Percentiles rank a stretch among this genome's conserved stretches.
These are phyloP conservation scores for Phalacrocorax aristotelis DNA, from an alignment of 2,113 vertebrate species.

Conservation along the genomic window DNA sequence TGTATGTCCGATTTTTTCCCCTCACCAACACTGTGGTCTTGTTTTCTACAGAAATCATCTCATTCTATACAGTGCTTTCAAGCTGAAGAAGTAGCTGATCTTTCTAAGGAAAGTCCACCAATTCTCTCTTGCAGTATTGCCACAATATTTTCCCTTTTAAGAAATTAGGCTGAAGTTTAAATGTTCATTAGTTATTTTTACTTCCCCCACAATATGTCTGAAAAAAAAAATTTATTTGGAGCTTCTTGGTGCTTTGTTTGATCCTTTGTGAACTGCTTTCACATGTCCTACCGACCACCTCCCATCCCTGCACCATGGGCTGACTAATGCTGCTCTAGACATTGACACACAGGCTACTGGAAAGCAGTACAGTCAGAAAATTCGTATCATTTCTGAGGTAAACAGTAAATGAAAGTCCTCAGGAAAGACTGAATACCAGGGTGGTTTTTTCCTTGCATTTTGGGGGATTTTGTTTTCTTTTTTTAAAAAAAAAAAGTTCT, in stretches of 20 bases:
- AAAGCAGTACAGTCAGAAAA: constrained; percentile 41
- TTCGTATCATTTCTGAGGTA: constrained; percentile 32
- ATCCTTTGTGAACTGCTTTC: neutral
- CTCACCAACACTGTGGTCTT: neutral
- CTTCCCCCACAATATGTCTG: neutral
- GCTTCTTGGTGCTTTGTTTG: neutral
- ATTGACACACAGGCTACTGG: constrained; percentile 4
- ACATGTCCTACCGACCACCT: neutral
- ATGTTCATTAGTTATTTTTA: neutral
- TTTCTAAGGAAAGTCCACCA: neutral
- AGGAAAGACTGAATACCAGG: constrained; percentile 40
- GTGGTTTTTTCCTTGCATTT: neutral
- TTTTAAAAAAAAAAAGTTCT: neutral
- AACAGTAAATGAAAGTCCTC: constrained; percentile 40
- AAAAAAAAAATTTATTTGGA: neutral
- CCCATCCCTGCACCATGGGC: neutral
- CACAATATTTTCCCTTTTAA: neutral
- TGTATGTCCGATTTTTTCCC: too few species aligned
- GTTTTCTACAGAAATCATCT: neutral
- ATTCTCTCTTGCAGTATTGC: neutral
- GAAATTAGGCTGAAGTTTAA: neutral
- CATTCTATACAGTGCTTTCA: neutral
- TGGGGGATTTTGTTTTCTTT: neutral
- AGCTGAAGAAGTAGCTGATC: neutral
- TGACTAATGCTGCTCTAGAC: constrained; percentile 55